These are phyloP conservation scores for Drosophila peninsularis DNA, from an alignment of 2,888 invertebrate species.

Conservation along the genomic window DNA sequence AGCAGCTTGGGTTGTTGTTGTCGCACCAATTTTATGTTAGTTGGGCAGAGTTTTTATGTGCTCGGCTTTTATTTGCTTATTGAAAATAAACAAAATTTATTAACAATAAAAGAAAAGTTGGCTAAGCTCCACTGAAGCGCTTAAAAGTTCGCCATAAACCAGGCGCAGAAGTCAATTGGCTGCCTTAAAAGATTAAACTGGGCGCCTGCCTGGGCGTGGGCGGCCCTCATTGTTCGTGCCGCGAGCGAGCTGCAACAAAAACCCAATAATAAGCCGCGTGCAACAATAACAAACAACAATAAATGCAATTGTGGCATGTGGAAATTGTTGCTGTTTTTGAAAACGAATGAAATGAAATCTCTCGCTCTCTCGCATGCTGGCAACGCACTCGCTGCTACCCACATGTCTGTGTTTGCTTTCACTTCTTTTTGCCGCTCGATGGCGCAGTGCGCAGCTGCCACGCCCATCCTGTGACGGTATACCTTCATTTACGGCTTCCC, in stretches of 20 bases:
- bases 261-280: constrained; percentile 34
- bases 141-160: constrained; percentile 66
- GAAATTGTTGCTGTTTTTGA: constrained; percentile 68
- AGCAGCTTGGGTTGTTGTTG: constrained; percentile 17
- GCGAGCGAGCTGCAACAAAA: constrained; percentile 8
- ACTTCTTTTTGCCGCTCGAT: neutral
- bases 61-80: constrained; percentile 65
- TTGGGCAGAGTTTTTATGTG: constrained; percentile 65
- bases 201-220: neutral
- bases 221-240: constrained; percentile 12
- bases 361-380: constrained; percentile 35
- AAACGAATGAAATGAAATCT: constrained; percentile 77
- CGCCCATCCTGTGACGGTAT: neutral
- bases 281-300: constrained; percentile 35
- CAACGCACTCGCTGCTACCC: constrained; percentile 13
- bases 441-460: constrained; percentile 18
- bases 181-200: constrained; percentile 60
- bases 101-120: constrained; percentile 68
- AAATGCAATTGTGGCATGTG: constrained; percentile 70
- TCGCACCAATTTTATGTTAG: constrained; percentile 54
- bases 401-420: neutral
- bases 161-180: constrained; percentile 61
- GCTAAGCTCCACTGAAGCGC: constrained; percentile 56
- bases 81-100: constrained; percentile 80
- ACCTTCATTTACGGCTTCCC: constrained; percentile 18